phyloP scores from a whole-genome alignment of 1,140 invertebrate genomes.

The Brachionus angularis region DNA sequence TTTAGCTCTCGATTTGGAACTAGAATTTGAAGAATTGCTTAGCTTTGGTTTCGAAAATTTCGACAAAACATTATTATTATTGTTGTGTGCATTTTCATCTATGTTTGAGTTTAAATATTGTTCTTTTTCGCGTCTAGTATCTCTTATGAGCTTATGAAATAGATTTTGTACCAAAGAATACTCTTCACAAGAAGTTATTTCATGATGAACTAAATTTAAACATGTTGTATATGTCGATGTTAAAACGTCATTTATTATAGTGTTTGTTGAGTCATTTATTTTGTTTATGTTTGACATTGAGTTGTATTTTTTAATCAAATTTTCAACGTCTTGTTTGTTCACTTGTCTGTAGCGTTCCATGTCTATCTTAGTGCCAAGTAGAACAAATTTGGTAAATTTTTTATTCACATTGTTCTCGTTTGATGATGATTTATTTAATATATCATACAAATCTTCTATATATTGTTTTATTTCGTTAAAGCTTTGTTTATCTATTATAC shows the following conservation, averaged over 20 bases:
- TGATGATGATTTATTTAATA: neutral
- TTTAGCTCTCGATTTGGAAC: slow-evolving; percentile 7
- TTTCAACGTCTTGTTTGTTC: neutral
- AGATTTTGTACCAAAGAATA: slow-evolving; percentile 11
- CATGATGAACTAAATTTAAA: neutral
- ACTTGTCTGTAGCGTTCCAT: slow-evolving; percentile 21
- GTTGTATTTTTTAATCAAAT: slow-evolving; percentile 6
- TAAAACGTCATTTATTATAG: slow-evolving; percentile 3
- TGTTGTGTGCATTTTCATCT: neutral
- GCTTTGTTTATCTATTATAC: slow-evolving; percentile 5
- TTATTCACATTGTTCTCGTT: neutral
- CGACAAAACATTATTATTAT: neutral
- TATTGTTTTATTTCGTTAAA: slow-evolving; percentile 9
- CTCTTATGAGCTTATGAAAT: slow-evolving; percentile 9
- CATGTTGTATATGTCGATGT: neutral
- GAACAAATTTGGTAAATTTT: slow-evolving; percentile 28
- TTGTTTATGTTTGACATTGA: neutral
- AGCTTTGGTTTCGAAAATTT: neutral
- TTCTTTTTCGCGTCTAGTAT: slow-evolving; percentile 7
- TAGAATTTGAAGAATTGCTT: too few relatives aligned
- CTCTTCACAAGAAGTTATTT: slow-evolving; percentile 23
- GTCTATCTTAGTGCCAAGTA: slow-evolving; percentile 2
- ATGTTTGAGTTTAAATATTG: neutral
- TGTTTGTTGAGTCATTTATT: slow-evolving; percentile 30
- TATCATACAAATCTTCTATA: neutral